Evolutionary conservation across 1,140 invertebrate genomes (phyloP).

Genomic region (Muscidifurax raptorellus): DNA sequence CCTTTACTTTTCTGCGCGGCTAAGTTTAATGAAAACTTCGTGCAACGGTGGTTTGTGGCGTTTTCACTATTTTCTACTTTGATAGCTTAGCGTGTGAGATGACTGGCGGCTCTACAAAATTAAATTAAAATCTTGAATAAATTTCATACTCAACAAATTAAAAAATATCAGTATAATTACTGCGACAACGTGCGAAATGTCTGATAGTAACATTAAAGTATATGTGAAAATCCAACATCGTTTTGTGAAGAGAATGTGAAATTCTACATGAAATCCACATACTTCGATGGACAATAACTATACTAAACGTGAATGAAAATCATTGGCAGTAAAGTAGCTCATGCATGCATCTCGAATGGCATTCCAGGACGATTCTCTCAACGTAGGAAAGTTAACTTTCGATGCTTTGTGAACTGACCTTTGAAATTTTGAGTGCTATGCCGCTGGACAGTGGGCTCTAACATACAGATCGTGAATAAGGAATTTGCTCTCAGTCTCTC

Average conservation of each 20-base stretch:
- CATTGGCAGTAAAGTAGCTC: not conserved
- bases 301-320: not conserved
- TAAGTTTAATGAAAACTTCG: not conserved
- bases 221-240: not conserved
- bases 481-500: conserved; percentile 51
- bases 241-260: not conserved
- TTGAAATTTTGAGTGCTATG: conserved; percentile 66
- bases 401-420: conserved; percentile 63
- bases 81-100: not conserved
- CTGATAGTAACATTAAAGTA: not conserved
- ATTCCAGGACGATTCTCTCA: conserved; percentile 4
- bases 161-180: not conserved
- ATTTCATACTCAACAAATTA: too few relatives aligned
- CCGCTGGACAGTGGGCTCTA: conserved; percentile 69
- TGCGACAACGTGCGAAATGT: not conserved
- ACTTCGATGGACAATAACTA: not conserved
- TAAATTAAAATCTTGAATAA: not conserved
- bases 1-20: not conserved
- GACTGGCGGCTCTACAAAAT: not conserved
- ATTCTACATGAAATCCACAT: not conserved
- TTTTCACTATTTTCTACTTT: not conserved
- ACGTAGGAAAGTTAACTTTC: conserved; percentile 19
- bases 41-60: not conserved
- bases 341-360: conserved; percentile 22
- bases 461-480: conserved; percentile 66